Base-by-base conservation (phyloP, 2,113 vertebrate species). In the Probosciger aterrimus region DNA sequence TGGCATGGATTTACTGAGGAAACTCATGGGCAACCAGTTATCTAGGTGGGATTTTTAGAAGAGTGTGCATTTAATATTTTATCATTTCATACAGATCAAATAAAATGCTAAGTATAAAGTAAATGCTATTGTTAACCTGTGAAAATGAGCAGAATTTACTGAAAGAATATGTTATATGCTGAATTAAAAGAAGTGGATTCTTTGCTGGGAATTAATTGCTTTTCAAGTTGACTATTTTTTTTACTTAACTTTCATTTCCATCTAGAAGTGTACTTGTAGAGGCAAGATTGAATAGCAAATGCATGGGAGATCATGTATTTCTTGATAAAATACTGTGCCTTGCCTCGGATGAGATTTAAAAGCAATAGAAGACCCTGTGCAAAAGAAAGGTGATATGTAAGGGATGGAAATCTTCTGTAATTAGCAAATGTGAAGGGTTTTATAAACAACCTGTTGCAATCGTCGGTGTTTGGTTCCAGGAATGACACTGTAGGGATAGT, bases 141-240 rank as follows among this genome's bases (percentile, higher is more conserved):
- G 49, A 82, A 60, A 63, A 74, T 60, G 47, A 59, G 63, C 46
- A 76, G 70, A 76, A 53, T 76, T 62, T 55, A 39, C 73, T 78
- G 52, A 7, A 60, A 55, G 25, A 47, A 5, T 27, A 16, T 14
- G 52, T 55, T 71, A 73, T 64, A 86, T 80, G 28, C 63, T 57
- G n/a, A 64, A 43, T 59, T 63, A 57, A 63, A 71, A 64, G 35
- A 35, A 70, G 44, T 14, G 47, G 46, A 39, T 22, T 41, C n/a
- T 87, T 88, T 28, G 5, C 63, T 83, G 83, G 81, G 78, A 88
- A 96, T 90, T 39, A 87, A 85, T 55, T 17, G 27, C 74, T 90
- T 96, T 95, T 92, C 85, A 96, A 62, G 77, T 80, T 80, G 76
- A 37, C 28, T 91, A 71, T 59, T 50, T 50, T 22, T 47, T 74